These are phyloP conservation scores for Scaptomyza caliginosa DNA, from an alignment of 2,888 invertebrate species.

Conservation along the genomic window DNA sequence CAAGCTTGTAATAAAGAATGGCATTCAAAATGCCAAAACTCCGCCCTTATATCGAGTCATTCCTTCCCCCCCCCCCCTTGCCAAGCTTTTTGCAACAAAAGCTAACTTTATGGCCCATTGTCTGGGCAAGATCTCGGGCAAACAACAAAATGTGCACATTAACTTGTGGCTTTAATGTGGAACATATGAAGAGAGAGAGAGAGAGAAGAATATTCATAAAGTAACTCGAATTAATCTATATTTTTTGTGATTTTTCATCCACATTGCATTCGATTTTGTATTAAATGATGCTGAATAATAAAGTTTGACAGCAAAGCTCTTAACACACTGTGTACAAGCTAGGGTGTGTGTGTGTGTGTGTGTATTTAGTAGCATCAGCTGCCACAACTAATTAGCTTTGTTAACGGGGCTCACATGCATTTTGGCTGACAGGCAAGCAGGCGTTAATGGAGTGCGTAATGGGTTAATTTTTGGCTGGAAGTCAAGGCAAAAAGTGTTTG, in stretches of 20 bases:
- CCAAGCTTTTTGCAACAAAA: conserved; percentile 6
- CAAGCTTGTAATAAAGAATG: not conserved
- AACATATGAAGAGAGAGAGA: not conserved
- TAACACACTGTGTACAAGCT: conserved; percentile 4
- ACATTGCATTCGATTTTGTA: conserved; percentile 42
- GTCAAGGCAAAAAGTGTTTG: conserved; percentile 3
- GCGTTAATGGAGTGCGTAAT: conserved; percentile 77
- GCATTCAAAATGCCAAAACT: conserved; percentile 25
- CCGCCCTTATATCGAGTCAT: too few species aligned
- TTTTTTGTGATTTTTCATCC: too few species aligned
- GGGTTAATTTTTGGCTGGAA: conserved; percentile 66
- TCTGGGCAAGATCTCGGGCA: conserved; percentile 32
- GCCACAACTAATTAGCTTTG: conserved; percentile 73
- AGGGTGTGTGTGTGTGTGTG: conserved; percentile 2
- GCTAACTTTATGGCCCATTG: conserved; percentile 24
- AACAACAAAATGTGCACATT: not conserved
- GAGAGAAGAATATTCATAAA: not conserved
- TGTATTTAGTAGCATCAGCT: conserved; percentile 59
- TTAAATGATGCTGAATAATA: conserved; percentile 71
- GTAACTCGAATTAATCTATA: too few species aligned
- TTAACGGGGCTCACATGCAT: conserved; percentile 57
- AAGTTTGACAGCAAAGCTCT: conserved; percentile 45
- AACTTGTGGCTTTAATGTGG: not conserved
- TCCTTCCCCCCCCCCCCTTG: not conserved
- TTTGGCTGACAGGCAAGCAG: conserved; percentile 21